Evolutionary conservation across 2,888 invertebrate genomes (phyloP).

Genomic region (Meganola albula): DNA sequence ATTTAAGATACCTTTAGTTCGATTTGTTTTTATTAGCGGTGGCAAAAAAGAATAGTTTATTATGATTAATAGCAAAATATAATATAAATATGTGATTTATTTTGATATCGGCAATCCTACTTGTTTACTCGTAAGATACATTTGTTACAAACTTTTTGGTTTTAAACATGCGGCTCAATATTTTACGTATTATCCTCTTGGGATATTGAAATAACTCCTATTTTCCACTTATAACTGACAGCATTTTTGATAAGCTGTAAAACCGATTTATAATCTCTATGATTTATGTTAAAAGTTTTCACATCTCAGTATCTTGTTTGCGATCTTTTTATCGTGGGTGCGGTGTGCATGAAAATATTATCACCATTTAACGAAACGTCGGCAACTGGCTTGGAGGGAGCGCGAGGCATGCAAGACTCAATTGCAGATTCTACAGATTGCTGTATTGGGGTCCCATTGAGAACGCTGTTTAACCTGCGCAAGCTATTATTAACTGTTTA

Average conservation of each 20-base stretch:
- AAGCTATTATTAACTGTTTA: slow-evolving; percentile 70
- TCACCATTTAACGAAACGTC: slow-evolving; percentile 22
- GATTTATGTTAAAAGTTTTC: slow-evolving; percentile 67
- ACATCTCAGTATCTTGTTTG: slow-evolving; percentile 38
- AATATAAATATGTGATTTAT: slow-evolving; percentile 47
- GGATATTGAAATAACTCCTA: slow-evolving; percentile 55
- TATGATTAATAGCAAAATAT: slow-evolving; percentile 45
- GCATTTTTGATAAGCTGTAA: slow-evolving; percentile 53
- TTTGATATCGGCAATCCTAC: slow-evolving; percentile 49
- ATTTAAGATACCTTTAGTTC: too few species aligned
- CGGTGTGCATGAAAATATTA: slow-evolving; percentile 20
- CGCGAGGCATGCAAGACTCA: slow-evolving; percentile 53
- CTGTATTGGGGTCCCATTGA: slow-evolving; percentile 54
- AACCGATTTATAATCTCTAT: slow-evolving; percentile 65
- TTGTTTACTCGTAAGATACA: too few species aligned
- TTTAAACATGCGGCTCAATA: background rate
- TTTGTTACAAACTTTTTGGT: too few species aligned
- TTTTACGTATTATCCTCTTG: too few species aligned
- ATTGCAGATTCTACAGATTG: slow-evolving; percentile 58
- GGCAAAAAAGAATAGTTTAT: slow-evolving; percentile 43
- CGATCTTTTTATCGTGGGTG: slow-evolving; percentile 22
- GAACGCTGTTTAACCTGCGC: slow-evolving; percentile 49
- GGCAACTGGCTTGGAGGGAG: slow-evolving; percentile 30
- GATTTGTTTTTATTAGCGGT: slow-evolving; percentile 44
- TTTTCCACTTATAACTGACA: slow-evolving; percentile 63